Percentiles rank a stretch among this genome's conserved stretches.
These are phyloP conservation scores for Incurvaria masculella DNA, from an alignment of 2,888 invertebrate species.

Conservation along the genomic window DNA sequence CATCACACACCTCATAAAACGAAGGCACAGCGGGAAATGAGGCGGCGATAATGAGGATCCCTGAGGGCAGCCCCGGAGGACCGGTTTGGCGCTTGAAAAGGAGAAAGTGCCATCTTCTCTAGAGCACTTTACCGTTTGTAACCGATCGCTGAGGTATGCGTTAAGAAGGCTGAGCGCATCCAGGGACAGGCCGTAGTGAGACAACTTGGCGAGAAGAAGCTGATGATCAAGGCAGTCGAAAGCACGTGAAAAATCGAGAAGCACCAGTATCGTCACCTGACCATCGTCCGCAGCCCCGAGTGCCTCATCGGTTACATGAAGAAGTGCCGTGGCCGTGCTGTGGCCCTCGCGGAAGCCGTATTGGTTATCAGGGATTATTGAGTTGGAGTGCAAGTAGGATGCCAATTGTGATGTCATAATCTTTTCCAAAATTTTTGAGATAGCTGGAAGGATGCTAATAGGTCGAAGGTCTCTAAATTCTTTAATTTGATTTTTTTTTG, in stretches of 20 bases:
- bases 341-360: constrained; percentile 1
- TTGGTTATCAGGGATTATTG: constrained; percentile 1
- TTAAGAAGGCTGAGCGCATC: not conserved
- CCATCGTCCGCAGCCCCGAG: constrained; percentile 11
- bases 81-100: not conserved
- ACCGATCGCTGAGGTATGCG: not conserved
- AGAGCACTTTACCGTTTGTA: not conserved
- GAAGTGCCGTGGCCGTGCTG: constrained; percentile 9
- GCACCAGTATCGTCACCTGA: constrained; percentile 9
- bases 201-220: constrained; percentile 8
- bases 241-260: constrained; percentile 13
- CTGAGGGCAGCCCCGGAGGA: not conserved
- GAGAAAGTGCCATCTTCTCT: not conserved
- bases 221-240: constrained; percentile 7
- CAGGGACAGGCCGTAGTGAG: constrained; percentile 10
- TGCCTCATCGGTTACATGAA: constrained; percentile 13
- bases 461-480: constrained; percentile 11
- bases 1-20: not conserved
- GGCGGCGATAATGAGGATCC: not conserved
- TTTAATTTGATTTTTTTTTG: constrained; percentile 9
- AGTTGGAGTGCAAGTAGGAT: not conserved
- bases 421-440: not conserved
- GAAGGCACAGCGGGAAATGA: not conserved
- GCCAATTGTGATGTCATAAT: not conserved
- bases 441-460: not conserved